Percentiles rank a stretch among this genome's conserved stretches.
These are phyloP conservation scores for Erethizon dorsatum DNA, from an alignment of 2,797 vertebrate species.

Conservation along the genomic window DNA sequence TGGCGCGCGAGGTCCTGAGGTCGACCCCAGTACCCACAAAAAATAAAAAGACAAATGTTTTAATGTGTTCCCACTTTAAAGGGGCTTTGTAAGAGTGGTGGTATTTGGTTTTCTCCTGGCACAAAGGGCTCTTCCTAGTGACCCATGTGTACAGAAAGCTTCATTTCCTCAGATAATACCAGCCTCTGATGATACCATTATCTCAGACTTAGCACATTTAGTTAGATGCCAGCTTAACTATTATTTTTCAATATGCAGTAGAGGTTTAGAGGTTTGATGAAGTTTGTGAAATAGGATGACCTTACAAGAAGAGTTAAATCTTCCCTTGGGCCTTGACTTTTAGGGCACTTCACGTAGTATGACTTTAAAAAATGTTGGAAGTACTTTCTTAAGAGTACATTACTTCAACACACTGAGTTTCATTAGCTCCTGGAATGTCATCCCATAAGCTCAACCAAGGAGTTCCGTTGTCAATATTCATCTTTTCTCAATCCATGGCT, in stretches of 20 bases:
- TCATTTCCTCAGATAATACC: not conserved
- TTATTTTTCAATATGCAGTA: conserved; percentile 35
- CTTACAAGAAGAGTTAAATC: not conserved
- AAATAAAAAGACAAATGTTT: not conserved
- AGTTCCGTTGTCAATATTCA: conserved; percentile 19
- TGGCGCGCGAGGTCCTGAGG: too few species aligned
- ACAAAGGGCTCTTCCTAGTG: not conserved
- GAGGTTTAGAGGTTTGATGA: not conserved
- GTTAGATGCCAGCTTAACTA: not conserved
- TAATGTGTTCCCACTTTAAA: not conserved
- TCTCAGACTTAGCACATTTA: conserved; percentile 22
- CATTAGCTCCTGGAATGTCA: not conserved
- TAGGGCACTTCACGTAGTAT: not conserved
- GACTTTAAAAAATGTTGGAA: not conserved
- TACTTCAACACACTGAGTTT: conserved; percentile 37
- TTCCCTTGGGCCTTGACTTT: not conserved
- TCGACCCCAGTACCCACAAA: too few species aligned
- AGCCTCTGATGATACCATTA: not conserved
- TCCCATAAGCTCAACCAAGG: not conserved
- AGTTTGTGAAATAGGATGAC: not conserved
- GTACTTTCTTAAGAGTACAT: not conserved
- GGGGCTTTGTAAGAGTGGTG: not conserved
- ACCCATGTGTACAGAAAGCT: not conserved
- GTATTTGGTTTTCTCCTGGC: not conserved
- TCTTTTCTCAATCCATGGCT: conserved; percentile 24